phyloP scores from a whole-genome alignment of 2,888 invertebrate species.

The Ormyrus nitidulus region DNA sequence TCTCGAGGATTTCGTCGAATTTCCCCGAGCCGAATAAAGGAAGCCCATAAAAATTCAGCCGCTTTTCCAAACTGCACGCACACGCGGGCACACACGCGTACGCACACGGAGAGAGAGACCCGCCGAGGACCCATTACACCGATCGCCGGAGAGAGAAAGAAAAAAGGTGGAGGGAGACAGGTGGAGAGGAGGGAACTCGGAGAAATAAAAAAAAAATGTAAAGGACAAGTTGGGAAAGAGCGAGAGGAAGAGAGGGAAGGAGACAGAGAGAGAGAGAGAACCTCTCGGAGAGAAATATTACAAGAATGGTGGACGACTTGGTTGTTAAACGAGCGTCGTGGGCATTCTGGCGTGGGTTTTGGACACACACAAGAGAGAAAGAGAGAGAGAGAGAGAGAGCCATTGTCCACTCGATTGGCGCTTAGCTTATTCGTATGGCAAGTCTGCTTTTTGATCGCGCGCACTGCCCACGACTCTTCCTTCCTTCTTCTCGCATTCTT shows the following conservation, averaged over 20 bases:
- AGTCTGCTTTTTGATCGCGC: conserved; percentile 50
- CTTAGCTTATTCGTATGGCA: conserved; percentile 59
- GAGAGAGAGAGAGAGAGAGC: conserved; percentile 51
- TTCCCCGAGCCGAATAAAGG: too few relatives aligned
- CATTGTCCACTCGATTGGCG: conserved; percentile 70
- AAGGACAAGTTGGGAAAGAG: conserved; percentile 4
- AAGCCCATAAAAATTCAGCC: not conserved
- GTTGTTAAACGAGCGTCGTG: conserved; percentile 58
- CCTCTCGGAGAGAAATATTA: conserved; percentile 56
- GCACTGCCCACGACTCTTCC: conserved; percentile 58
- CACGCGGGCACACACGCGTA: not conserved
- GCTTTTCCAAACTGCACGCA: conserved; percentile 13
- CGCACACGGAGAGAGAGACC: too few relatives aligned
- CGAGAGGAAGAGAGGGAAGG: conserved; percentile 24
- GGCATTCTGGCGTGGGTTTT: conserved; percentile 69
- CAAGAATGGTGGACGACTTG: conserved; percentile 58
- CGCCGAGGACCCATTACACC: too few relatives aligned
- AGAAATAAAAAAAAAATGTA: conserved; percentile 8
- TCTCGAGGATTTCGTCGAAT: too few relatives aligned
- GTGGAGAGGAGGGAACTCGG: not conserved
- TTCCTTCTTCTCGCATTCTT: conserved; percentile 1
- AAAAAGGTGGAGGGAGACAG: not conserved
- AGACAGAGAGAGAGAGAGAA: not conserved
- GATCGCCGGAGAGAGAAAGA: too few relatives aligned
- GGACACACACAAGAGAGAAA: conserved; percentile 60